These are phyloP conservation scores for Terebella lapidaria DNA, from an alignment of 2,888 invertebrate genomes.

Conservation along the genomic window DNA sequence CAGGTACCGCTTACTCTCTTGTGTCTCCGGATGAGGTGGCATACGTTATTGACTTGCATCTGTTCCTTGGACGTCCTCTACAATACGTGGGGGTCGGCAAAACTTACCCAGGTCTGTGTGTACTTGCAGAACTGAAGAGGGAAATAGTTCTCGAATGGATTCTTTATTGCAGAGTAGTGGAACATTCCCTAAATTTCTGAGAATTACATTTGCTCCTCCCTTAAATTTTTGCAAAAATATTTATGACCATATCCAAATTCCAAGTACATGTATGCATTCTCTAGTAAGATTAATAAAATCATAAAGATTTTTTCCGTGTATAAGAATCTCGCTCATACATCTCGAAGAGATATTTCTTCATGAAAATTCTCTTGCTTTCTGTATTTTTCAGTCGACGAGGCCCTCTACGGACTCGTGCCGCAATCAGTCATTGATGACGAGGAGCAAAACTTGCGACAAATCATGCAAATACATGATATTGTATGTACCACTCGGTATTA, in stretches of 20 bases:
- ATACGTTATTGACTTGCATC: conserved; percentile 86
- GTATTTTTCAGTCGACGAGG: too few relatives aligned
- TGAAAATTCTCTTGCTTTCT: too few relatives aligned
- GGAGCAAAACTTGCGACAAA: conserved; percentile 68
- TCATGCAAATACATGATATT: conserved; percentile 64
- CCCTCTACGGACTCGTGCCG: conserved; percentile 80
- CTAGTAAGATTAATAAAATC: too few relatives aligned
- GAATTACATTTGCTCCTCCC: conserved; percentile 60
- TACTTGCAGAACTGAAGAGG: too few relatives aligned
- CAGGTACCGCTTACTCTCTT: conserved; percentile 86
- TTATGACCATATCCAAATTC: too few relatives aligned
- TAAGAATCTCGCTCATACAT: too few relatives aligned
- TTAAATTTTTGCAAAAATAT: too few relatives aligned
- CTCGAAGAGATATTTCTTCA: too few relatives aligned
- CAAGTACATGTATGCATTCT: too few relatives aligned
- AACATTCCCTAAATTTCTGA: too few relatives aligned
- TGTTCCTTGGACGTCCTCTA: conserved; percentile 81
- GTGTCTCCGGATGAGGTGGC: conserved; percentile 86
- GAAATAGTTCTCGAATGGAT: background rate
- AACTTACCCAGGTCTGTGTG: background rate
- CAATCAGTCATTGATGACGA: conserved; percentile 77
- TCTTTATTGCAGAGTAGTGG: background rate
- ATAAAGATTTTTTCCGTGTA: too few relatives aligned
- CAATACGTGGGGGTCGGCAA: background rate
- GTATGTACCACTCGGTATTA: conserved; percentile 7